A percentile compares a stretch with the other conserved stretches of the same genome.
These are phyloP conservation scores for Eulemur macaco DNA, from an alignment of 2,113 vertebrate species.

Conservation along the genomic window DNA sequence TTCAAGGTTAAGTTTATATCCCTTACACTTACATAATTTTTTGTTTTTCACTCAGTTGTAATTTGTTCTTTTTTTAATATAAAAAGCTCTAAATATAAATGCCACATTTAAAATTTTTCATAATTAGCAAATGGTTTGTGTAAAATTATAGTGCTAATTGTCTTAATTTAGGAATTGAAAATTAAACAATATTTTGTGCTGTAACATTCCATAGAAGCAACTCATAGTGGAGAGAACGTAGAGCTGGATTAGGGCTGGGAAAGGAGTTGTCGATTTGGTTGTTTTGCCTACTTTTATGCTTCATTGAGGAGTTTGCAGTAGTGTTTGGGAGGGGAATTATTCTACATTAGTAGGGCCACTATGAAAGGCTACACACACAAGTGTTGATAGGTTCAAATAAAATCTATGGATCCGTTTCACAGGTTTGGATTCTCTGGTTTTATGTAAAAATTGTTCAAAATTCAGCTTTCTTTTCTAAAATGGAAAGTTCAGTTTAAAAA, in stretches of 20 bases:
- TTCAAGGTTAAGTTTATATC: constrained; percentile 22
- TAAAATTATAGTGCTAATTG: not conserved
- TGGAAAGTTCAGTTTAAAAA: not conserved
- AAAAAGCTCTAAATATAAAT: not conserved
- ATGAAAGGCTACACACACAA: not conserved
- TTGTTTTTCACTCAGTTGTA: not conserved
- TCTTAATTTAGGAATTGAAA: constrained; percentile 27
- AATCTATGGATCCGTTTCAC: not conserved
- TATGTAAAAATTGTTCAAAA: not conserved
- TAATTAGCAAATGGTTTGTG: not conserved
- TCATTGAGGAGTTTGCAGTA: not conserved
- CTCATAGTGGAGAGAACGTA: not conserved
- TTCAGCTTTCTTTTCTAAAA: constrained; percentile 4
- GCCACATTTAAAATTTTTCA: not conserved
- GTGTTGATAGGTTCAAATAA: not conserved
- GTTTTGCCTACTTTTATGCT: not conserved
- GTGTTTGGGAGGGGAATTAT: not conserved
- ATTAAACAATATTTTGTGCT: not conserved
- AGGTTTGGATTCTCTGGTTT: not conserved
- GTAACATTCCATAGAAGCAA: not conserved
- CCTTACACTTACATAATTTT: not conserved
- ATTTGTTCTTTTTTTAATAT: constrained; percentile 2
- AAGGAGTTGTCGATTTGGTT: not conserved
- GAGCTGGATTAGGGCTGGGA: not conserved
- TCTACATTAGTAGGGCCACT: not conserved